phyloP scores from a whole-genome alignment of 2,797 vertebrate species.

The Fringilla coelebs region DNA sequence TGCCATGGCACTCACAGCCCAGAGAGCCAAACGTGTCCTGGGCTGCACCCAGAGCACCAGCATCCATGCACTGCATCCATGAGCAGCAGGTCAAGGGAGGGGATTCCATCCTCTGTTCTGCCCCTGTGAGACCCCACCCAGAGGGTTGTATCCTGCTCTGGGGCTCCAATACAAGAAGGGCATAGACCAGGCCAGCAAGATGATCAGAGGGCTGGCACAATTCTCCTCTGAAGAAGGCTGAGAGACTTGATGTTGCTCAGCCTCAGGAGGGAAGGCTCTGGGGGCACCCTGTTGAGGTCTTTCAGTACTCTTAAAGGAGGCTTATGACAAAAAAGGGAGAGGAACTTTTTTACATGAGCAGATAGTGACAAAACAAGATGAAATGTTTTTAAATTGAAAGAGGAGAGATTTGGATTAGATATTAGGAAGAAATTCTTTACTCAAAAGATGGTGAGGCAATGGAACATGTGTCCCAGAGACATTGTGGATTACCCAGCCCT shows the following conservation, averaged over 20 bases:
- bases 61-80: background rate
- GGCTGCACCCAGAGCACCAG: background rate
- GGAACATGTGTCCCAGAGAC: background rate
- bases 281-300: background rate
- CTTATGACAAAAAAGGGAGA: background rate
- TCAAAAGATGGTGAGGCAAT: background rate
- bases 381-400: background rate
- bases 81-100: background rate
- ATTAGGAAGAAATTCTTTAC: background rate
- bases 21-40: background rate
- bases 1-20: background rate
- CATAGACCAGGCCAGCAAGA: background rate
- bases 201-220: background rate
- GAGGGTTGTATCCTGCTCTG: background rate
- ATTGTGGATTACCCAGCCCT: background rate
- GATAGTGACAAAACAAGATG: background rate
- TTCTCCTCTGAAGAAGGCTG: background rate
- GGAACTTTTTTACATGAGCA: background rate
- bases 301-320: background rate
- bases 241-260: background rate
- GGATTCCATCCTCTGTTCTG: background rate
- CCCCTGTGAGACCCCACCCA: background rate
- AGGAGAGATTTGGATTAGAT: background rate
- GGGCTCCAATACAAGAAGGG: background rate
- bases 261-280: background rate